These are phyloP conservation scores for Drosophila phalerata DNA, from an alignment of 2,888 invertebrate genomes.

Conservation along the genomic window DNA sequence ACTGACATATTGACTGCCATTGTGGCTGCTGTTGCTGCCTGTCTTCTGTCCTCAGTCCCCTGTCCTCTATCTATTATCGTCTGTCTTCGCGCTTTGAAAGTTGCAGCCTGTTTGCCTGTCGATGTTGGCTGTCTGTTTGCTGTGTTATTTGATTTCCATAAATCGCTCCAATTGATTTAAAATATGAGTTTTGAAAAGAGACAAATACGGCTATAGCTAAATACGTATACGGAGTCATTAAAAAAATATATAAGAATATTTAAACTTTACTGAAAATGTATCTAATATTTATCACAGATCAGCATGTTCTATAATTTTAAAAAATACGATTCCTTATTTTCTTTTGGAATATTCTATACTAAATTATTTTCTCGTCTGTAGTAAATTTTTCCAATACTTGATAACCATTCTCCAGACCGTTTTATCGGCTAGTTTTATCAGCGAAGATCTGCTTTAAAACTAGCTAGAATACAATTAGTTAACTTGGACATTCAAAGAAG, in stretches of 20 bases:
- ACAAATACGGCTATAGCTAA: not conserved
- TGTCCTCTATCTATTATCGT: not conserved
- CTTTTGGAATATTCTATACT: too few relatives aligned
- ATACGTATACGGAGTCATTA: not conserved
- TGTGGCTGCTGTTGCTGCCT: slow-evolving; percentile 41
- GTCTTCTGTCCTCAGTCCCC: slow-evolving; percentile 4
- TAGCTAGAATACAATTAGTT: too few relatives aligned
- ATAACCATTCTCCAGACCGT: too few relatives aligned
- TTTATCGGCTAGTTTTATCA: too few relatives aligned
- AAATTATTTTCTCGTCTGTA: too few relatives aligned
- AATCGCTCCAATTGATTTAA: slow-evolving; percentile 45
- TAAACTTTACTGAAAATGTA: too few relatives aligned
- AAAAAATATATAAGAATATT: not conserved
- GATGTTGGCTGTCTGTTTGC: slow-evolving; percentile 54
- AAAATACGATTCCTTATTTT: too few relatives aligned
- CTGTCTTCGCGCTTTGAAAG: slow-evolving; percentile 53
- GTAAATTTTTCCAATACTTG: too few relatives aligned
- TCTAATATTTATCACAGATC: too few relatives aligned
- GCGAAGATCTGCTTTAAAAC: too few relatives aligned
- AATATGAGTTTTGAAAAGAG: slow-evolving; percentile 24
- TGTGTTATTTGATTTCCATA: slow-evolving; percentile 48
- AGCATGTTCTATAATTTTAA: too few relatives aligned
- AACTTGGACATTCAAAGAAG: too few relatives aligned
- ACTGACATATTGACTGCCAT: slow-evolving; percentile 57
- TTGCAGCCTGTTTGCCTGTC: slow-evolving; percentile 43